Conservation (phyloP, 2,113 vertebrate species). For the Macroglossus sobrinus region DNA sequence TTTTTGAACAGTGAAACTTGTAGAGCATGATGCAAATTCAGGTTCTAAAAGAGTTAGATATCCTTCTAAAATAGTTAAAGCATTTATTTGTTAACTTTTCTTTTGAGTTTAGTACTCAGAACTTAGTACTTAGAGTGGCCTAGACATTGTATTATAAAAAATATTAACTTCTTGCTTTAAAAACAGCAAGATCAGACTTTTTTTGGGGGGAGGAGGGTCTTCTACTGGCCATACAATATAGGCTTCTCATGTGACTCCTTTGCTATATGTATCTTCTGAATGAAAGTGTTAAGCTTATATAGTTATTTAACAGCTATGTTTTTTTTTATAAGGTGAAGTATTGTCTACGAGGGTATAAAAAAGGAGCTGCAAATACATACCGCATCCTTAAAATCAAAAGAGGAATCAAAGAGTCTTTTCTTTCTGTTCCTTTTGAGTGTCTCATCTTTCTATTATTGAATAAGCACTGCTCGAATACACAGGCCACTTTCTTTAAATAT, state of each 20-base stretch:
- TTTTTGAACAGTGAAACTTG: background rate
- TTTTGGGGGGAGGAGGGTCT: background rate
- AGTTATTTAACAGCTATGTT: background rate
- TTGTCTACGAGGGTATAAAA: background rate
- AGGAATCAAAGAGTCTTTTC: background rate
- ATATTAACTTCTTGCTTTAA: background rate
- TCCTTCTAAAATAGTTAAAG: background rate
- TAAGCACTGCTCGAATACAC: background rate
- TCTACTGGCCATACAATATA: background rate
- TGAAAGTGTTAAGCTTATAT: background rate
- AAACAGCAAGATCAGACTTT: background rate
- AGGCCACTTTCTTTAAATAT: background rate
- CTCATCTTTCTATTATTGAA: background rate
- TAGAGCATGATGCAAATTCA: background rate
- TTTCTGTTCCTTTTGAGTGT: background rate
- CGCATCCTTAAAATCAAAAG: background rate
- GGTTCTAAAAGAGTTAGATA: background rate
- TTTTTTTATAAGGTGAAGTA: background rate
- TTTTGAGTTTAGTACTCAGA: background rate
- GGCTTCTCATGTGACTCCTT: background rate
- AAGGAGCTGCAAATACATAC: background rate
- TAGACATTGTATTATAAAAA: background rate
- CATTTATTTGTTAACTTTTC: background rate
- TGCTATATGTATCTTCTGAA: background rate
- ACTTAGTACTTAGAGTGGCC: background rate